Conservation (phyloP, 2,888 invertebrate genomes). For the Deilephila elpenor region DNA sequence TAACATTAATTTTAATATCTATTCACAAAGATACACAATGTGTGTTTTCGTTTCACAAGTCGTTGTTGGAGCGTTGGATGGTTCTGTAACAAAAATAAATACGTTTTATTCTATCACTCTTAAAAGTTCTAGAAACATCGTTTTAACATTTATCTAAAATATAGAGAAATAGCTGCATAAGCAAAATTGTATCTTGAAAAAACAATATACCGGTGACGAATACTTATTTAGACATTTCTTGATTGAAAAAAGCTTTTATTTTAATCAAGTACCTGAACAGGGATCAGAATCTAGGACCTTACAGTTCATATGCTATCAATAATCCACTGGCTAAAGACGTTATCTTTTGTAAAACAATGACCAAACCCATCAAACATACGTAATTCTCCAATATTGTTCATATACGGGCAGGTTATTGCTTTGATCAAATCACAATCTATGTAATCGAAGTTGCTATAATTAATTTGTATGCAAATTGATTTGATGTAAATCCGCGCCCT, state of each 20-base stretch:
- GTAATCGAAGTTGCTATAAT: slow-evolving; percentile 30
- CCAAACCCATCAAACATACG: neutral
- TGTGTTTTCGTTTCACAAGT: slow-evolving; percentile 18
- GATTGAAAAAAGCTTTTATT: too few species aligned
- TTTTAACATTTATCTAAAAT: neutral
- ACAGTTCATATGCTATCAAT: neutral
- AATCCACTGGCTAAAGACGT: neutral
- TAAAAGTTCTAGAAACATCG: too few species aligned
- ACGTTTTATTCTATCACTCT: neutral
- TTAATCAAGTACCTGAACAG: too few species aligned
- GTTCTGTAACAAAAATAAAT: slow-evolving; percentile 20
- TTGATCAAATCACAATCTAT: slow-evolving; percentile 4
- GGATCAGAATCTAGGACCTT: too few species aligned
- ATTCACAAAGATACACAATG: slow-evolving; percentile 15
- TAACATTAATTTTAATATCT: slow-evolving; percentile 20
- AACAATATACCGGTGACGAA: too few species aligned
- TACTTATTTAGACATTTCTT: too few species aligned
- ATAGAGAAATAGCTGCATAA: too few species aligned
- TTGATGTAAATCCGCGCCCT: neutral
- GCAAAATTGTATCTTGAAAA: too few species aligned
- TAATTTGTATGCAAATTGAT: slow-evolving; percentile 30
- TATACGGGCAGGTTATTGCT: neutral
- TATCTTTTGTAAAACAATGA: neutral
- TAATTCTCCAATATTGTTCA: neutral
- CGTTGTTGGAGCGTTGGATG: slow-evolving; percentile 10